Evolutionary conservation across 2,888 invertebrate species (phyloP).

Genomic region (Lochmaea crataegi): DNA sequence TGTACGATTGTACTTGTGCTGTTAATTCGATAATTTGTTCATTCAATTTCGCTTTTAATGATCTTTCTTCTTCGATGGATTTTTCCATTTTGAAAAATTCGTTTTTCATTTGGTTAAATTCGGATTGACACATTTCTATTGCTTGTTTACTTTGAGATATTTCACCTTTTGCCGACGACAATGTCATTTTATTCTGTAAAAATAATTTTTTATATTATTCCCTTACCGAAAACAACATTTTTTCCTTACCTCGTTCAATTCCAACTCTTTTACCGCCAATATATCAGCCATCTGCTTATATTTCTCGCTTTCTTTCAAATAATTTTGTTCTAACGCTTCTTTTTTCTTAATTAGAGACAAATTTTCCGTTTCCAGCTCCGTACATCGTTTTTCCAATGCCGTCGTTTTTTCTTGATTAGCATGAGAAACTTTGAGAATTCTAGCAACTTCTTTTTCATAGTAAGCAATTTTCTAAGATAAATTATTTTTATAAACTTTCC

Average conservation of each 20-base stretch:
- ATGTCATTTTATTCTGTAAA: constrained; percentile 57
- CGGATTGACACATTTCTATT: constrained; percentile 65
- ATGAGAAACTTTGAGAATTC: constrained; percentile 76
- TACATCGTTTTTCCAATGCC: constrained; percentile 67
- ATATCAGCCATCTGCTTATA: constrained; percentile 72
- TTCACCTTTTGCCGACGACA: constrained; percentile 59
- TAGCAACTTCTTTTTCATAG: constrained; percentile 78
- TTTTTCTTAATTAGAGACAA: constrained; percentile 54
- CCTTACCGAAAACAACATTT: too few relatives aligned
- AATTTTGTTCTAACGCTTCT: constrained; percentile 48
- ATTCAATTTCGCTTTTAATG: constrained; percentile 45
- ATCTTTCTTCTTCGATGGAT: constrained; percentile 53
- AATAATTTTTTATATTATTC: neutral
- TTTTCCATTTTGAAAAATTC: constrained; percentile 54
- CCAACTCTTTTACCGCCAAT: constrained; percentile 71
- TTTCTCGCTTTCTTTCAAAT: constrained; percentile 54
- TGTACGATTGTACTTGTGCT: constrained; percentile 57
- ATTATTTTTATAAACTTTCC: neutral
- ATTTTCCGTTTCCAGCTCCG: constrained; percentile 64
- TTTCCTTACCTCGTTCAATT: constrained; percentile 69
- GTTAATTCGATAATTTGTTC: constrained; percentile 60
- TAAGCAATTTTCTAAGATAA: constrained; percentile 67
- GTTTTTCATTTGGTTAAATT: constrained; percentile 58
- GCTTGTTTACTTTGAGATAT: constrained; percentile 66
- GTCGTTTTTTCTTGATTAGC: constrained; percentile 76